Evolutionary conservation across 2,113 vertebrate genomes (phyloP).

Genomic region (Esox niger): DNA sequence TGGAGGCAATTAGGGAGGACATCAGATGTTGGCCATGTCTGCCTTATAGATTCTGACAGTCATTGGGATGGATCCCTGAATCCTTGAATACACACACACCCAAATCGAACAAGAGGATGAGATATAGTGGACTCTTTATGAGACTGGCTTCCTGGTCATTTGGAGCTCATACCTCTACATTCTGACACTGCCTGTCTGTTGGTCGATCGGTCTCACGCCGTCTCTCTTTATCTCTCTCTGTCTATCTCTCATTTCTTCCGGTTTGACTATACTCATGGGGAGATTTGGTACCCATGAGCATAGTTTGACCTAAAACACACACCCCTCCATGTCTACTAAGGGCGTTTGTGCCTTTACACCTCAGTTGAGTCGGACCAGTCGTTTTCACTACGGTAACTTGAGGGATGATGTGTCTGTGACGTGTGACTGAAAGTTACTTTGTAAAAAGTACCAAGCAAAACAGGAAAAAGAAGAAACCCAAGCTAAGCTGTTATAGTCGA

Average conservation of each 20-base stretch:
- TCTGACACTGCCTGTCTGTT: neutral
- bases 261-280: too few species aligned
- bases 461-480: slow-evolving; percentile 7
- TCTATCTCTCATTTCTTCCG: too few species aligned
- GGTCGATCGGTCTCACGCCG: too few species aligned
- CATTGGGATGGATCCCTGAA: slow-evolving; percentile 19
- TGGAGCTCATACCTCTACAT: neutral
- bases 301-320: too few species aligned
- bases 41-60: slow-evolving; percentile 67
- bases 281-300: too few species aligned
- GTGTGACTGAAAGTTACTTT: neutral
- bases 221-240: too few species aligned
- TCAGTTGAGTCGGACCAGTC: slow-evolving; percentile 36
- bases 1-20: slow-evolving; percentile 58
- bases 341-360: slow-evolving; percentile 20
- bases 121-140: neutral
- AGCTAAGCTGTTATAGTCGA: slow-evolving; percentile 68
- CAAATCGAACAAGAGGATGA: neutral
- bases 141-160: neutral
- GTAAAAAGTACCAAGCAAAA: neutral
- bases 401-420: neutral
- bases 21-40: slow-evolving; percentile 52
- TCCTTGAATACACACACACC: slow-evolving; percentile 33
- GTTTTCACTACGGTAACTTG: slow-evolving; percentile 12
- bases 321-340: neutral